Conservation (phyloP, 2,113 vertebrate species). For the Pangasianodon gigas region DNA sequence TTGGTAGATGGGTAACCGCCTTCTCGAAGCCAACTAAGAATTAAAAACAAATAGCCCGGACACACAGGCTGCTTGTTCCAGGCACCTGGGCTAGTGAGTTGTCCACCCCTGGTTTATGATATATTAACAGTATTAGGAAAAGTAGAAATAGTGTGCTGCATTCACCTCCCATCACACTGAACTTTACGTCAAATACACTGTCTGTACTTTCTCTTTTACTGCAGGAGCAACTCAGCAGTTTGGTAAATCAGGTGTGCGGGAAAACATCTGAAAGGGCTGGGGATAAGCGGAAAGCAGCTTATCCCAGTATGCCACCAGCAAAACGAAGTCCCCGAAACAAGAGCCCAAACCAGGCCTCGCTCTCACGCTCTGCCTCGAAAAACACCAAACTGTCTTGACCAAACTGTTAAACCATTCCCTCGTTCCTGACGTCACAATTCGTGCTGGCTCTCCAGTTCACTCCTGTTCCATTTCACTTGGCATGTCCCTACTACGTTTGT, state of each 20-base stretch:
- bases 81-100: not conserved
- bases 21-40: not conserved
- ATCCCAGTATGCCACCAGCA: slow-evolving; percentile 74
- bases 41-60: not conserved
- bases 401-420: slow-evolving; percentile 67
- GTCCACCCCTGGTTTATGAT: not conserved
- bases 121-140: not conserved
- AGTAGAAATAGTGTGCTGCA: too few species aligned
- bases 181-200: not conserved
- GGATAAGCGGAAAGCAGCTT: slow-evolving; percentile 78
- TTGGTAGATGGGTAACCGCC: not conserved
- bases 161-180: not conserved
- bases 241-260: slow-evolving; percentile 86
- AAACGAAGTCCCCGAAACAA: slow-evolving; percentile 87
- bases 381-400: slow-evolving; percentile 80
- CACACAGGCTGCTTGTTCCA: not conserved
- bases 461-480: slow-evolving; percentile 27
- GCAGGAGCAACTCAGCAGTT: slow-evolving; percentile 85
- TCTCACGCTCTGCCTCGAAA: slow-evolving; percentile 76
- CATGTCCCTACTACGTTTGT: slow-evolving; percentile 35
- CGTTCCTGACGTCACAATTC: slow-evolving; percentile 5
- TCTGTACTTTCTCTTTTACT: not conserved
- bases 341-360: slow-evolving; percentile 78
- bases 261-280: slow-evolving; percentile 77
- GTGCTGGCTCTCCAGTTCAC: slow-evolving; percentile 22